A percentile compares a stretch with the other conserved stretches of the same genome.
Evolutionary conservation across 2,113 vertebrate species (phyloP).

Genomic region (Acinonyx jubatus): DNA sequence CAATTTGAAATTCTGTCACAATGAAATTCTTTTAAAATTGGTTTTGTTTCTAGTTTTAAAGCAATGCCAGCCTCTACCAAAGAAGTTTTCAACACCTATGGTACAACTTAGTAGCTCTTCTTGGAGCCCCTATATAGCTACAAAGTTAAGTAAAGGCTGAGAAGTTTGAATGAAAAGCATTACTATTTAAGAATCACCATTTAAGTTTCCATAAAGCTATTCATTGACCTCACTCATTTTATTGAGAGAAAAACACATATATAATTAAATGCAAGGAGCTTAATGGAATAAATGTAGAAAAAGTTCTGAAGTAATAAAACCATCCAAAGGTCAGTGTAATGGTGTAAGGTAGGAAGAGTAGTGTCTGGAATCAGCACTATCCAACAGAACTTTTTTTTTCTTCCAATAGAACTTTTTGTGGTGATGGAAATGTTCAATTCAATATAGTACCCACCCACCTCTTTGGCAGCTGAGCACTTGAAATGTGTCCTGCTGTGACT

Average conservation of each 20-base stretch:
- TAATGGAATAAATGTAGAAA: background rate
- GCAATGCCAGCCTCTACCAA: background rate
- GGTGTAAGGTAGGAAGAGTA: background rate
- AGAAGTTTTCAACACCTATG: background rate
- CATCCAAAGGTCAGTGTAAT: background rate
- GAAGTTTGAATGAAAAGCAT: background rate
- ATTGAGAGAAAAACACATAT: background rate
- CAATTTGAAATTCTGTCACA: slow-evolving; percentile 24
- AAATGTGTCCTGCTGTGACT: background rate
- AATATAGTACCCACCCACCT: background rate
- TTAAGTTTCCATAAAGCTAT: background rate
- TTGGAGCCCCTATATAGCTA: background rate
- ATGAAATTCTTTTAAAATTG: background rate
- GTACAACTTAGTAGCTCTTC: background rate
- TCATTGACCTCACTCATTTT: background rate
- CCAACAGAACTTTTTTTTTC: background rate
- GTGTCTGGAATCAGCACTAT: background rate
- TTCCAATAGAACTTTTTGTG: background rate
- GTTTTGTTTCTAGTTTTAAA: background rate
- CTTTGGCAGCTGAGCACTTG: background rate
- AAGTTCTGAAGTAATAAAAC: background rate
- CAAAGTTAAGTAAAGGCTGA: background rate
- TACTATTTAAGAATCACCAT: background rate
- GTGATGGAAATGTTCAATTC: background rate
- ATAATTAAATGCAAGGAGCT: background rate